A percentile compares a stretch with the other conserved stretches of the same genome.
phyloP scores from a whole-genome alignment of 2,888 invertebrate species.

The Drosophila cognata region DNA sequence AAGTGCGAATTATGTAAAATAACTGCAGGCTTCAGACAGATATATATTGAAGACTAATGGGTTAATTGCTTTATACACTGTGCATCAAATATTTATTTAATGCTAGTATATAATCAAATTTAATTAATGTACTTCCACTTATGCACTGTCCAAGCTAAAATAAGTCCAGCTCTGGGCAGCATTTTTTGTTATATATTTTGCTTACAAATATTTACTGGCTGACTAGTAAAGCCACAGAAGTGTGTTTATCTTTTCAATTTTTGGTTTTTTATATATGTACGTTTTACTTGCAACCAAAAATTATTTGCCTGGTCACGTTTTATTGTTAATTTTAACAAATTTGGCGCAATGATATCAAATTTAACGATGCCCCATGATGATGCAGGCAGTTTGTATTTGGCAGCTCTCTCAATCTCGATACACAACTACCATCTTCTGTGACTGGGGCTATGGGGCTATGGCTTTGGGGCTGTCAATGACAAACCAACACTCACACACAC shows the following conservation, averaged over 20 bases:
- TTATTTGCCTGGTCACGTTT: constrained; percentile 78
- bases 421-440: constrained; percentile 6
- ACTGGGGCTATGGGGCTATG: constrained; percentile 11
- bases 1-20: neutral
- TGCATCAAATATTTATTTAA: neutral
- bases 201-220: neutral
- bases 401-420: constrained; percentile 1
- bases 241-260: constrained; percentile 10
- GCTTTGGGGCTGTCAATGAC: constrained; percentile 22
- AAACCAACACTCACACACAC: constrained; percentile 21
- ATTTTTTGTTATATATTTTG: neutral
- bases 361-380: constrained; percentile 60
- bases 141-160: too few relatives aligned
- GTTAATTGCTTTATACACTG: neutral
- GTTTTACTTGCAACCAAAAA: constrained; percentile 41
- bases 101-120: neutral
- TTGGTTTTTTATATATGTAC: neutral
- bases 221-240: constrained; percentile 7
- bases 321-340: constrained; percentile 78
- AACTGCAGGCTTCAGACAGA: neutral
- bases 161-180: neutral
- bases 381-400: constrained; percentile 36
- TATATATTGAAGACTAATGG: neutral
- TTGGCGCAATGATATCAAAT: constrained; percentile 68
- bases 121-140: neutral